Evolutionary conservation across 35 echinoderm and acorn worm genomes (phyloP), one percentile per base, ranked within the genome.

Genomic region (Heliocidaris tuberculata): DNA sequence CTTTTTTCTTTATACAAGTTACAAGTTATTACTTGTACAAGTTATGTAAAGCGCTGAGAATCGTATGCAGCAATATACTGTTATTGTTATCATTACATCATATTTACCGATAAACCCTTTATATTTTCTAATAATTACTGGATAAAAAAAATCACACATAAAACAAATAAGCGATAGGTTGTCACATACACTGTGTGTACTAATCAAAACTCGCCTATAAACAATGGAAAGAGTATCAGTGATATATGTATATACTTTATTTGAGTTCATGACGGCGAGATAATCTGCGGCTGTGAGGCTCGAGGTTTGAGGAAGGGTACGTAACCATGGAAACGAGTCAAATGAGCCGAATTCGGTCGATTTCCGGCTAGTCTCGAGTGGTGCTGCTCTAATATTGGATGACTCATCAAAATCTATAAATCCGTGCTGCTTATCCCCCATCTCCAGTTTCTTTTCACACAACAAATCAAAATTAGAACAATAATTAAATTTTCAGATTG

Each of bases 361-460:
- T 78, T 78, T 78, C 65, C 65, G 65, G 65, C 65, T 78, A 78
- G 65, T 78, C 65, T 78, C 65, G 65, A 78, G 65, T 78, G 65
- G 15, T n/a, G 19, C 35, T 78, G 65, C 17, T 78, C 65, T 24
- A 78, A 78, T 78, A 78, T 78, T n/a, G 65, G 27, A 78, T 78
- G 65, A 78, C 65, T 78, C 65, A 78, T 78, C 65, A 78, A 27
- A 12, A 78, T 78, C 65, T 78, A 78, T 19, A 78, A 78, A 78
- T 78, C 65, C 21, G 65, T 78, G 65, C 65, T n/a, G 27, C 65
- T 78, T 78, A 78, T 78, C 7, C 65, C 52, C 65, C 65, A 78
- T 16, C 17, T 60, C 24, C 60, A 70, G 1, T 6, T 19, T 78
- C 19, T 27, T n/a, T 78, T 78, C 65, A 78, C 10, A 56, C 52